Percentiles rank a stretch among this genome's conserved stretches.
phyloP scores from a whole-genome alignment of 2,113 vertebrate genomes.

The Oncorhynchus tshawytscha region DNA sequence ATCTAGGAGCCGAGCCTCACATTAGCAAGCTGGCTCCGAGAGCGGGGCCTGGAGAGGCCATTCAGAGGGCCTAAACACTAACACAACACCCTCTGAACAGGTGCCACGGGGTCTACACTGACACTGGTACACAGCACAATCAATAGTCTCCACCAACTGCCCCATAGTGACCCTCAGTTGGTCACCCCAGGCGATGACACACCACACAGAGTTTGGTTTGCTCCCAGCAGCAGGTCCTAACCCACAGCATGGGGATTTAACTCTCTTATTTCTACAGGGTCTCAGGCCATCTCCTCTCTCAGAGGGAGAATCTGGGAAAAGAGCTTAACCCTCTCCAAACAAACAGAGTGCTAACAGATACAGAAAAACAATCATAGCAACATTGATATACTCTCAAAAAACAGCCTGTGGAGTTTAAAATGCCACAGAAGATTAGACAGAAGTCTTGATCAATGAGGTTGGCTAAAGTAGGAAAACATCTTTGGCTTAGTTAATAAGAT shows the following conservation, averaged over 20 bases:
- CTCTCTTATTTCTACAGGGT: background rate
- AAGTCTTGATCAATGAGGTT: too few relatives aligned
- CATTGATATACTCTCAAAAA: background rate
- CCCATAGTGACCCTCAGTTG: background rate
- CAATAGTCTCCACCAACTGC: too few relatives aligned
- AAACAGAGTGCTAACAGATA: background rate
- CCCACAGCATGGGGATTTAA: background rate
- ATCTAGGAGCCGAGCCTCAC: conserved; percentile 27
- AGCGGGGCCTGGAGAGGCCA: conserved; percentile 27
- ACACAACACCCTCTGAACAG: conserved; percentile 16
- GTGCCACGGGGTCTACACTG: conserved; percentile 7
- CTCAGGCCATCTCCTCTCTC: background rate
- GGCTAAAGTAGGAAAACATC: too few relatives aligned
- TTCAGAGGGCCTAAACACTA: conserved; percentile 35
- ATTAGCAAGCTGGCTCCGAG: conserved; percentile 50
- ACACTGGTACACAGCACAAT: too few relatives aligned
- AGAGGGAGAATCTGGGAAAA: background rate
- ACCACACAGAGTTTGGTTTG: conserved; percentile 29
- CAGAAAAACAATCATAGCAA: background rate
- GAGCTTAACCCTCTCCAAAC: background rate
- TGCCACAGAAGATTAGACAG: background rate
- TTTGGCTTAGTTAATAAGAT: too few relatives aligned
- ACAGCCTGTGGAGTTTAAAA: background rate
- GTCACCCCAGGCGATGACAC: conserved; percentile 20
- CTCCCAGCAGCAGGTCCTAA: conserved; percentile 36